These are phyloP conservation scores for Amyelois transitella DNA, from an alignment of 1,140 invertebrate species.

Conservation along the genomic window DNA sequence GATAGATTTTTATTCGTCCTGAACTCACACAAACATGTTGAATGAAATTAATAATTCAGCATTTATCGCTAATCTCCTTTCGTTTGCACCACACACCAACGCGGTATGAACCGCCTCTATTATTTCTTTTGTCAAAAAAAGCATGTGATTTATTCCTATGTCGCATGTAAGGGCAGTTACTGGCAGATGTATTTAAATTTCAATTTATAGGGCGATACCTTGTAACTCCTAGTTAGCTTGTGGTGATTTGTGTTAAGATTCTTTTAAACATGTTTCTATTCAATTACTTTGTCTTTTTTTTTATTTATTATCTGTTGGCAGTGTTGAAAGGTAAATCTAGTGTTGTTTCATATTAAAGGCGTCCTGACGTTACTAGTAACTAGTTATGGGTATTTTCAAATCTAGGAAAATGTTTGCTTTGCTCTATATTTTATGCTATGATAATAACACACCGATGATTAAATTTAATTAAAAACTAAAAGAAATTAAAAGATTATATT, in stretches of 20 bases:
- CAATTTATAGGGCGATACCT: conserved; percentile 60
- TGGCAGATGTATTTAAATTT: conserved; percentile 60
- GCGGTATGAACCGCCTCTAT: conserved; percentile 48
- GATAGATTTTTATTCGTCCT: too few species aligned
- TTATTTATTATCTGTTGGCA: too few species aligned
- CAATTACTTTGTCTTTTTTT: neutral
- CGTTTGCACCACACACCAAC: neutral
- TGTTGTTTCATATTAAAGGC: too few species aligned
- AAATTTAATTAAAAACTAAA: too few species aligned
- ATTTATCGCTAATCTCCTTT: neutral
- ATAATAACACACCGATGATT: too few species aligned
- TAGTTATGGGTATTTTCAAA: too few species aligned
- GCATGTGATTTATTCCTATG: conserved; percentile 53
- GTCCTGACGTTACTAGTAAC: too few species aligned
- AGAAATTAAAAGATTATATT: too few species aligned
- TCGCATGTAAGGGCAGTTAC: conserved; percentile 47
- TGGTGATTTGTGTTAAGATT: neutral
- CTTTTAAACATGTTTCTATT: neutral
- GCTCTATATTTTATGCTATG: too few species aligned
- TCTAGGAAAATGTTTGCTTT: too few species aligned
- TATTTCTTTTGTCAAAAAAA: conserved; percentile 58
- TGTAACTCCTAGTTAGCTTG: conserved; percentile 21
- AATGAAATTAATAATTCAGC: neutral
- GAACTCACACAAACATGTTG: neutral
- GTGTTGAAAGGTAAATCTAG: too few species aligned